Percentiles rank a stretch among this genome's conserved stretches.
These are phyloP conservation scores for Synergus umbraculus DNA, from an alignment of 2,888 invertebrate genomes.

Conservation along the genomic window DNA sequence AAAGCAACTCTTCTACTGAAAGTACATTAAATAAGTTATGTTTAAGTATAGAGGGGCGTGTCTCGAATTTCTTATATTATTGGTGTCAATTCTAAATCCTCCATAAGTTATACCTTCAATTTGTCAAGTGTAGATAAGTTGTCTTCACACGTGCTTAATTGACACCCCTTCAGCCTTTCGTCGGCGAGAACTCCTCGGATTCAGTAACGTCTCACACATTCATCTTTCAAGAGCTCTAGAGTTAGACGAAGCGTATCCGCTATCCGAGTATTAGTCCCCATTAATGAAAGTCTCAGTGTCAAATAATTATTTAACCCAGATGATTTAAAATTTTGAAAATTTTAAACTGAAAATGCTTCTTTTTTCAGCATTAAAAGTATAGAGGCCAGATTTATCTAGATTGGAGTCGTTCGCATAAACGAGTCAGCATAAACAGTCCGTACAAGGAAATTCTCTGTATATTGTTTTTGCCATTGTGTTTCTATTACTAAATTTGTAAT, in stretches of 20 bases:
- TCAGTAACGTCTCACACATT: background rate
- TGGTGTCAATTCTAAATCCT: background rate
- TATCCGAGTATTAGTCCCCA: constrained; percentile 8
- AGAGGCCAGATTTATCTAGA: no score
- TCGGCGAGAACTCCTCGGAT: background rate
- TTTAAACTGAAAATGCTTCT: background rate
- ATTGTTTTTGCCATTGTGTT: no score
- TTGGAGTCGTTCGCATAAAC: no score
- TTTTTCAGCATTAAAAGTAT: no score
- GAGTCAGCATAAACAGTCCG: no score
- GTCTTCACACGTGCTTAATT: constrained; percentile 31
- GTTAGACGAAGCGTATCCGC: constrained; percentile 31
- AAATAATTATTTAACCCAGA: background rate
- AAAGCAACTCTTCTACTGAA: background rate
- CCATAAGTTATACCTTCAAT: constrained; percentile 6
- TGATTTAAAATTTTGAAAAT: background rate
- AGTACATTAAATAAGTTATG: background rate
- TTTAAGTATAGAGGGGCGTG: background rate
- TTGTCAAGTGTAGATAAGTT: constrained; percentile 32
- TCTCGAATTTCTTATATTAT: background rate
- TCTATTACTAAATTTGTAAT: background rate
- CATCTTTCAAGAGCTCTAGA: constrained; percentile 8
- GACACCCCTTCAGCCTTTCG: constrained; percentile 27
- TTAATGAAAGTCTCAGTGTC: constrained; percentile 4
- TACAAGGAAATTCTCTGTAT: no score